A percentile compares a stretch with the other conserved stretches of the same genome.
Conservation (phyloP, 2,888 invertebrate species). For the Tetranychus piercei region DNA sequence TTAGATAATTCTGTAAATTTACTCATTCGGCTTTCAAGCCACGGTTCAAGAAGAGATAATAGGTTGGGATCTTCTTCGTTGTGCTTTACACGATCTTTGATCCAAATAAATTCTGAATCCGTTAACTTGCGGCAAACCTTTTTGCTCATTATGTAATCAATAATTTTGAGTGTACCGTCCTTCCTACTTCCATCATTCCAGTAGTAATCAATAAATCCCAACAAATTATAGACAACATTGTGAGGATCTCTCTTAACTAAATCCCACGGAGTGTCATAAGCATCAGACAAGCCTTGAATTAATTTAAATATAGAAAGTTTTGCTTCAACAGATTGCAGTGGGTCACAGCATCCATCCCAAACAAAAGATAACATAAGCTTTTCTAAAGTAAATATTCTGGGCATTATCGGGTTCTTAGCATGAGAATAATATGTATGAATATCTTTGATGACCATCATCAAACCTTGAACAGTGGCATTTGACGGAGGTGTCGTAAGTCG, state of each 20-base stretch:
- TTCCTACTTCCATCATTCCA: background rate
- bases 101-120: background rate
- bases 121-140: background rate
- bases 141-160: background rate
- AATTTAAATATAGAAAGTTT: background rate
- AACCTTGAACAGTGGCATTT: too few species aligned
- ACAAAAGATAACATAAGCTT: background rate
- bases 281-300: background rate
- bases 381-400: background rate
- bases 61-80: background rate
- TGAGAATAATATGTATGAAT: too few species aligned
- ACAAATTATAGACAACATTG: background rate
- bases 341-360: background rate
- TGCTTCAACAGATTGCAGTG: background rate
- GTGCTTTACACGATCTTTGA: background rate
- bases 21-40: background rate
- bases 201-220: background rate
- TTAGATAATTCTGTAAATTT: background rate
- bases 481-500: too few species aligned
- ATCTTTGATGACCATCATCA: too few species aligned
- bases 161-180: background rate
- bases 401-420: too few species aligned
- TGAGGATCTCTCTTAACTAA: background rate
- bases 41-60: background rate
- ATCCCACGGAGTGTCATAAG: background rate